Evolutionary conservation across 1,140 invertebrate species (phyloP), one percentile per base, ranked within the genome.

Genomic region (Tribolium castaneum): DNA sequence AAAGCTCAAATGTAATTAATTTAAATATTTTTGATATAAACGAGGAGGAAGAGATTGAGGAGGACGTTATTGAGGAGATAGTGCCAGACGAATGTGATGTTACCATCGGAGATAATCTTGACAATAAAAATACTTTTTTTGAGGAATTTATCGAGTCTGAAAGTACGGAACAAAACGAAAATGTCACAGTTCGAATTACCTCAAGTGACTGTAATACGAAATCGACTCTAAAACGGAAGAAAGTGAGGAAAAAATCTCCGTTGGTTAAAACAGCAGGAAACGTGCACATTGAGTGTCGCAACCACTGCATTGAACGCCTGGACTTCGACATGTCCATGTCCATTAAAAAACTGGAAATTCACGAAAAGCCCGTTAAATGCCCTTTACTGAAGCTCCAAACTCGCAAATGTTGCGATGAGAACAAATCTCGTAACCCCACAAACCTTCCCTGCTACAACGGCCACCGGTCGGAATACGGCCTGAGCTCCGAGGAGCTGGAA

Each of bases 391-490:
- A 85, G 54, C 72, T 87, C 3, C 79, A 81, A 22, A 78, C 82
- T 50, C 75, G 84, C 19, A 83, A 84, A 80, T 87, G 85, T 71
- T 87, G 86, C 72, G 80, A 82, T 59, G 80, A 84, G 13, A 80
- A 82, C 25, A 79, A 80, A 22, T 59, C 76, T 9, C 76, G 78
- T 49, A 77, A 79, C 12, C 77, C 80, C 13, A 50, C 66, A 74
- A 85, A 83, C 52, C 70, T 86, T 34, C 86, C 86, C 5, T 77
- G 82, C 30, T 87, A 87, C 71, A 81, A 82, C 14, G 86, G 86
- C 3, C 80, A 77, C 10, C 74, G 82, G 52, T 87, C 86, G 0
- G 86, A 87, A 80, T 87, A 87, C 56, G 86, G 86, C 6, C 75
- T 87, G 45, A 86, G 77, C 25, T 82, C 77, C 14, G 25, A 72